Conservation (phyloP, 2,797 vertebrate species). For the Spinus pinus region DNA sequence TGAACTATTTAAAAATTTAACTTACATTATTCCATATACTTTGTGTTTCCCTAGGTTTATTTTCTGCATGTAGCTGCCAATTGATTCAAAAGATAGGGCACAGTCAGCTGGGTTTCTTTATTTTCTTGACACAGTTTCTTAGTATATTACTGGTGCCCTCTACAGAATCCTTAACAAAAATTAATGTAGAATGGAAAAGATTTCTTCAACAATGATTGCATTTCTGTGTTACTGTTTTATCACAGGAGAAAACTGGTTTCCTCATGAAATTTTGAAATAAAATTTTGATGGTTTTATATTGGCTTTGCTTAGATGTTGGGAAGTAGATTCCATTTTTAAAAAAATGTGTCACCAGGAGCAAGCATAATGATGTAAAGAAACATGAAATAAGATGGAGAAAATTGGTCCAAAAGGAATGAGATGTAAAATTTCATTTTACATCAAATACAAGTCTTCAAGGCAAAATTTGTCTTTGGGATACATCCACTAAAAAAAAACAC, state of each 20-base stretch:
- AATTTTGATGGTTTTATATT: background rate
- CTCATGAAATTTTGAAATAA: background rate
- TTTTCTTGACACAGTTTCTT: background rate
- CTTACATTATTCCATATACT: background rate
- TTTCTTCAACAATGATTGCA: background rate
- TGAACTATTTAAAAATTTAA: background rate
- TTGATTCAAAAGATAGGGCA: background rate
- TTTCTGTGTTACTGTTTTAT: background rate
- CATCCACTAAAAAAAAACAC: background rate
- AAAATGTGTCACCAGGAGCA: background rate
- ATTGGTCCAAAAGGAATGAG: background rate
- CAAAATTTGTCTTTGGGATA: background rate
- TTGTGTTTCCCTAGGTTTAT: background rate
- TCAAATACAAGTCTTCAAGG: background rate
- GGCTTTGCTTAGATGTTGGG: background rate
- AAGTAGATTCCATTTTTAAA: background rate
- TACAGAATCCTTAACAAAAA: slow-evolving; percentile 7
- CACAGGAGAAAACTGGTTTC: background rate
- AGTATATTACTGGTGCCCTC: background rate
- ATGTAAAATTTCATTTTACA: background rate
- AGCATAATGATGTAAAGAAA: background rate
- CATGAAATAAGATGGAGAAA: background rate
- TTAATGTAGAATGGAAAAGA: background rate
- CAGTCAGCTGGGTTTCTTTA: background rate
- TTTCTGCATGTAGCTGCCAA: background rate